Base-by-base conservation (phyloP, 2,113 vertebrate genomes). In the Acinonyx jubatus region DNA sequence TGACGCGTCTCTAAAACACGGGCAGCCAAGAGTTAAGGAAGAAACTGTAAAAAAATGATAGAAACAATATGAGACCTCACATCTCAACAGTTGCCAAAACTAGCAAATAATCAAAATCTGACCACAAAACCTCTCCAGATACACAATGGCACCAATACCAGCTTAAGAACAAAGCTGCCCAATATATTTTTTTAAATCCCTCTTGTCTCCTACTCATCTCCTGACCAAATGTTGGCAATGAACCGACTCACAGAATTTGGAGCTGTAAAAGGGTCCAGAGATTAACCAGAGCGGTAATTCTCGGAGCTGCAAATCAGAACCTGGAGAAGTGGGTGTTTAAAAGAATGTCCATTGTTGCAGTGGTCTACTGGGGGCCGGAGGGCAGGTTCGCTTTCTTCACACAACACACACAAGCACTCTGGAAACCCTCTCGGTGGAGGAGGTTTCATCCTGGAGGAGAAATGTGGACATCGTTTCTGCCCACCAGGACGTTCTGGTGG, bases 51-150 rank as follows among this genome's bases (percentile, higher is more conserved):
- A 98, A 97, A 97, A 97, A 82, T 98, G 97, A 97, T 97, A 95
- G 97, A 96, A 98, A 98, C 98, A 98, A 97, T 91, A 97, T 98
- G 98, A 98, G 96, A 93, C 78, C 96, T 94, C 96, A 96, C 95
- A 97, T 94, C 84, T 76, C 85, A 14, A 57, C 95, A 41, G 96
- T 93, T 98, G 97, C 98, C 98, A 98, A 98, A 93, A 95, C 97
- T 98, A 97, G 97, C 97, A 98, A 98, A 98, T 98, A 97, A 97
- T 98, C 98, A 98, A 97, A 98, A 66, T 97, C 96, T 48, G 93
- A 97, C 95, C 94, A 74, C 98, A 97, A 97, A 96, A 73, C 81
- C 80, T 73, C 98, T 97, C 96, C 98, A 98, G 96, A 98, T 79
- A 93, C 88, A 55, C 80, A 71, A 80, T 84, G 94, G 96, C 97